phyloP scores from a whole-genome alignment of 2,113 vertebrate genomes.

The Mus musculus region GRCm39 chr11:94120501-94121000 shows the following conservation, averaged over 20 bases:
- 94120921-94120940: not conserved
- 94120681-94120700: not conserved
- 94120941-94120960: not conserved
- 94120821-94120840: not conserved
- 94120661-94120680: not conserved
- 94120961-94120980: not conserved
- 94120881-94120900: not conserved
- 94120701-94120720: not conserved
- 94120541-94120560: not conserved
- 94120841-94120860: not conserved
- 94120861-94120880: not conserved
- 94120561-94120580: not conserved
- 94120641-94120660: not conserved
- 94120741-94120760: not conserved
- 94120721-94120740: not conserved
- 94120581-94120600: not conserved
- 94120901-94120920: rapidly evolving
- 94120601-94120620: not conserved
- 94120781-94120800: not conserved
- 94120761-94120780: not conserved
- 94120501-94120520: not conserved
- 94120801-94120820: not conserved
- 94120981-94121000: not conserved
- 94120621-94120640: not conserved
- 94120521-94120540: not conserved